Conservation (phyloP, 2,113 vertebrate genomes). For the Andinoacara biseriatus region DNA sequence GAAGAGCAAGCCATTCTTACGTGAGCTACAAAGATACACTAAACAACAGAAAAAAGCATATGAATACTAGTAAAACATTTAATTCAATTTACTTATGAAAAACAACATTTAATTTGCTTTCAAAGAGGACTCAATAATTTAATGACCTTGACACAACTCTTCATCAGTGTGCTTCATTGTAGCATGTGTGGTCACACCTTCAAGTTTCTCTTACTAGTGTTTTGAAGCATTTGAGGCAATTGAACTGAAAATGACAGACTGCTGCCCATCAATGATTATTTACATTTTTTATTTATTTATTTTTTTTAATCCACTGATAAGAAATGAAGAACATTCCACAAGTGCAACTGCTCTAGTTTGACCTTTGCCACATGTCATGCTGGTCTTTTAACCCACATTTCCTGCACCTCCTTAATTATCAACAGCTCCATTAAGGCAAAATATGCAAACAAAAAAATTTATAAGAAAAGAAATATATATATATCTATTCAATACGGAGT, state of each 20-base stretch:
- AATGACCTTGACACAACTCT: not conserved
- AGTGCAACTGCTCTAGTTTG: not conserved
- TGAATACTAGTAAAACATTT: not conserved
- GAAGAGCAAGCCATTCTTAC: not conserved
- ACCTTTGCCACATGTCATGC: not conserved
- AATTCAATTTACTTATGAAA: not conserved
- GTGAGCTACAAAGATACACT: not conserved
- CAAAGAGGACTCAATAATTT: not conserved
- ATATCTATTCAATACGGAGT: not conserved
- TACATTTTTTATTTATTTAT: not conserved
- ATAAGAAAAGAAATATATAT: not conserved
- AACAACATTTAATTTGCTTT: not conserved
- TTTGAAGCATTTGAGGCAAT: not conserved
- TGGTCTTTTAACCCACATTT: not conserved
- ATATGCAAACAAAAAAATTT: not conserved
- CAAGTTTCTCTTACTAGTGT: not conserved
- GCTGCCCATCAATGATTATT: not conserved
- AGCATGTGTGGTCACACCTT: not conserved
- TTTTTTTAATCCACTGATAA: not conserved
- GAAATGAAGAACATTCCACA: not conserved
- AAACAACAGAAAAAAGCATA: accelerated
- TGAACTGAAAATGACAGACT: not conserved
- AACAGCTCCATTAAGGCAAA: not conserved
- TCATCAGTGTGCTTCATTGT: too few relatives aligned
- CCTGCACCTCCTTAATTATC: not conserved